Percentiles rank a stretch among this genome's conserved stretches.
These are phyloP conservation scores for Ataeniobius toweri DNA, from an alignment of 2,797 vertebrate genomes.

Conservation along the genomic window DNA sequence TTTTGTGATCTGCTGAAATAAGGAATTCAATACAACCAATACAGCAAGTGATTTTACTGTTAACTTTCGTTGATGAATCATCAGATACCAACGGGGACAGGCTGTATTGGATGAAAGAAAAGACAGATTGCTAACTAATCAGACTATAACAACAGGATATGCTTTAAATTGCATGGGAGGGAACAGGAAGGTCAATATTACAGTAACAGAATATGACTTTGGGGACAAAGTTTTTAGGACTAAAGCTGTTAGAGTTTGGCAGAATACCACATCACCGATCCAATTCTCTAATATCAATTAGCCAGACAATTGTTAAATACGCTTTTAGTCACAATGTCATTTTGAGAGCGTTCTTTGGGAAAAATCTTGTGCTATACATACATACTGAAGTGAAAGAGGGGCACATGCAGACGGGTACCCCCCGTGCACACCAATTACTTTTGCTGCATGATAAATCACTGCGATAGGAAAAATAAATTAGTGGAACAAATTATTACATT, in stretches of 20 bases:
- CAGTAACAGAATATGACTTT: conserved; percentile 72
- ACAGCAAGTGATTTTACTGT: conserved; percentile 6
- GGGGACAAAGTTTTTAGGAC: conserved; percentile 56
- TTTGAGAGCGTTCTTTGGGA: conserved; percentile 49
- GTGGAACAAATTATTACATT: conserved; percentile 59
- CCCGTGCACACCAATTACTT: conserved; percentile 32
- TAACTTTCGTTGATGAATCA: conserved; percentile 42
- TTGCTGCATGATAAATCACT: conserved; percentile 52
- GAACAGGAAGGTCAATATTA: conserved; percentile 71
- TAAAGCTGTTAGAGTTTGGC: conserved; percentile 55
- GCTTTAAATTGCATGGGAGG: conserved; percentile 64
- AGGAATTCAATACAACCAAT: conserved; percentile 4
- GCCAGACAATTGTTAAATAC: conserved; percentile 60
- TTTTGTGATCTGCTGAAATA: neutral
- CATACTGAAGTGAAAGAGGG: neutral
- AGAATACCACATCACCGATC: conserved; percentile 62
- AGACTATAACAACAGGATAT: conserved; percentile 66
- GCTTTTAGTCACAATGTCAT: conserved; percentile 59
- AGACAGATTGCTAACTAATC: conserved; percentile 55
- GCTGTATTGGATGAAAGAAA: conserved; percentile 57
- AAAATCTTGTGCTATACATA: conserved; percentile 29
- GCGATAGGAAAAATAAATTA: conserved; percentile 60
- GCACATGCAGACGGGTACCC: conserved; percentile 5
- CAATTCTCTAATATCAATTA: conserved; percentile 70
- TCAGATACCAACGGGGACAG: conserved; percentile 36